These are phyloP conservation scores for Drosophila niveifrons DNA, from an alignment of 2,888 invertebrate species.

Conservation along the genomic window DNA sequence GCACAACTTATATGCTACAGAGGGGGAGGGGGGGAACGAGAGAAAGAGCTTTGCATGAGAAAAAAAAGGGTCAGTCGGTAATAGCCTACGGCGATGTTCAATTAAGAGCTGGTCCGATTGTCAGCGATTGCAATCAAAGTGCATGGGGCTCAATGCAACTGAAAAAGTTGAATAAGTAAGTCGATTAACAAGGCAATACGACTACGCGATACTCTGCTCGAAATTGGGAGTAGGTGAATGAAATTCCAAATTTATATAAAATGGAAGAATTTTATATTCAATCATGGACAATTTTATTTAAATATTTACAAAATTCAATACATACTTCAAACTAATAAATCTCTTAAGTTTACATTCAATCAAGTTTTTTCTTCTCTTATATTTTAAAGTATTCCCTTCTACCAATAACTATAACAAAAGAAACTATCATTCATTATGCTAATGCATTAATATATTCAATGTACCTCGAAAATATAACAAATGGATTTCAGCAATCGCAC, in stretches of 20 bases:
- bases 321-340: too few relatives aligned
- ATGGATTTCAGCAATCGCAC: too few relatives aligned
- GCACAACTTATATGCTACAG: neutral
- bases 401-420: too few relatives aligned
- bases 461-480: too few relatives aligned
- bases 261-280: too few relatives aligned
- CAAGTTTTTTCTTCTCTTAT: too few relatives aligned
- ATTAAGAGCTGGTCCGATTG: constrained; percentile 18
- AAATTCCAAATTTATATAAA: neutral
- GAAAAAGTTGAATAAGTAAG: neutral
- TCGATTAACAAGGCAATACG: neutral
- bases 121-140: constrained; percentile 16
- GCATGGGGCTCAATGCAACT: constrained; percentile 5
- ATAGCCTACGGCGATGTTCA: constrained; percentile 17
- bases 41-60: neutral
- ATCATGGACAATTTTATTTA: too few relatives aligned
- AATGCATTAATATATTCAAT: too few relatives aligned
- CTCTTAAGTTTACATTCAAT: too few relatives aligned
- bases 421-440: too few relatives aligned
- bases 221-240: neutral
- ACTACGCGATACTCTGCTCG: neutral
- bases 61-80: constrained; percentile 13
- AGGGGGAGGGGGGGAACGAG: neutral
- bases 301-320: too few relatives aligned
- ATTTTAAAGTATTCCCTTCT: too few relatives aligned